phyloP scores from a whole-genome alignment of 2,888 invertebrate species.

The Lysandra coridon region DNA sequence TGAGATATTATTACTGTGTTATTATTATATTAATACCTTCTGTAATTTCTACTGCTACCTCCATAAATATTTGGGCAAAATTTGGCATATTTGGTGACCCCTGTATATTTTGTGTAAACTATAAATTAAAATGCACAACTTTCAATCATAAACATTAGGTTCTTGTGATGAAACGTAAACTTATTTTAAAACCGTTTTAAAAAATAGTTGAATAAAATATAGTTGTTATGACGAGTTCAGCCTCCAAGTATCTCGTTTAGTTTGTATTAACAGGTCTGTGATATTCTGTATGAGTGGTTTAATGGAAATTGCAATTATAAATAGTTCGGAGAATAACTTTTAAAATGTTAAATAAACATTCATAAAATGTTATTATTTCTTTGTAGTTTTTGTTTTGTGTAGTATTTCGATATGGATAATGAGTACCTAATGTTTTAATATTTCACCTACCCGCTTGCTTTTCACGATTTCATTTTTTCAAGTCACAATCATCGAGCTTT shows the following conservation, averaged over 20 bases:
- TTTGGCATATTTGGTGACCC: neutral
- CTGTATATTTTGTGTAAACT: neutral
- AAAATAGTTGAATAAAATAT: constrained; percentile 13
- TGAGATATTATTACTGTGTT: no score
- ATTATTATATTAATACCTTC: neutral
- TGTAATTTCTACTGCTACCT: neutral
- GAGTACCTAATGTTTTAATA: constrained; percentile 29
- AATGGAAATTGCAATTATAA: constrained; percentile 28
- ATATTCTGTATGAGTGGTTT: constrained; percentile 41
- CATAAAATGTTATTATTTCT: neutral
- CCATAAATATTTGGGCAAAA: neutral
- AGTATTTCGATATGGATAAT: neutral
- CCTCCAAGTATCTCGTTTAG: constrained; percentile 75
- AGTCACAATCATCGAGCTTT: neutral
- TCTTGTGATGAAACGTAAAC: neutral
- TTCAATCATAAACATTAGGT: constrained; percentile 20
- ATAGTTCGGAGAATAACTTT: neutral
- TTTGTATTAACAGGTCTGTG: constrained; percentile 49
- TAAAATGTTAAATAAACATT: constrained; percentile 22
- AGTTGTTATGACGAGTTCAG: constrained; percentile 51
- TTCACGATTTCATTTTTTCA: neutral
- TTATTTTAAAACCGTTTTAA: neutral
- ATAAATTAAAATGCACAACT: neutral
- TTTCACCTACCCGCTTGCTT: neutral
- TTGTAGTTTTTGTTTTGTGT: constrained; percentile 1